Base-by-base conservation (phyloP, 2,888 invertebrate species). In the Luperina nickerlii region DNA sequence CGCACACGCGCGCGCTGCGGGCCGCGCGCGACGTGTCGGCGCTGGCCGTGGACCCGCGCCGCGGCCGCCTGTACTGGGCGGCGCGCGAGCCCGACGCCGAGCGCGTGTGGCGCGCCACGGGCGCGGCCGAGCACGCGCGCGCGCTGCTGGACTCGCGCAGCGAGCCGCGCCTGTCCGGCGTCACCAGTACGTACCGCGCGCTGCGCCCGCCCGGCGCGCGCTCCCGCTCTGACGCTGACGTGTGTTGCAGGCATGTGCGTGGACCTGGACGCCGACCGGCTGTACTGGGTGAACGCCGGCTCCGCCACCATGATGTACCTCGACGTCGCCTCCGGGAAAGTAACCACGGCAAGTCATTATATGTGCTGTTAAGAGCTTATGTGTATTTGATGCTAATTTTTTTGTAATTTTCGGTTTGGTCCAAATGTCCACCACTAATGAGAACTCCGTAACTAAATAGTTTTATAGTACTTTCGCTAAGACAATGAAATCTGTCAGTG, bases 31-130 rank as follows among this genome's bases (percentile, higher is more conserved):
- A 97, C 91, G 97, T 98, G 20, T 96, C 97, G 82, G 98, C 98
- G 74, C 97, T 98, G 74, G 98, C 98, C 54, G 97, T 98, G 11
- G 97, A 98, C 95, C 98, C 98, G 73, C 80, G 62, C 88, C 97
- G 97, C 79, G 97, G 97, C 60, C 95, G 94, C 92, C 93, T 97
- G 92, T 97, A 97, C 95, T 97, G 97, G 97, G 96, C 97, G 18
- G 79, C 97, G 97, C 90, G 94, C 96, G 48, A 90, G 92, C 70
- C 67, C 13, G 93, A 93, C 42, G 87, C 95, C 71, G 93, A 97
- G 89, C 95, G 96, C 79, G 95, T 98, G 74, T 97, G 97, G 93
- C 94, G 94, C 87, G 97, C 98, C 48, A 95, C 96, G 86, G 97
- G 98, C 95, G 98, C 98, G 94, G 98, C 82, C 98, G 38, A 96